Conservation (phyloP, 2,113 vertebrate genomes). For the Xiphophorus maculatus region DNA sequence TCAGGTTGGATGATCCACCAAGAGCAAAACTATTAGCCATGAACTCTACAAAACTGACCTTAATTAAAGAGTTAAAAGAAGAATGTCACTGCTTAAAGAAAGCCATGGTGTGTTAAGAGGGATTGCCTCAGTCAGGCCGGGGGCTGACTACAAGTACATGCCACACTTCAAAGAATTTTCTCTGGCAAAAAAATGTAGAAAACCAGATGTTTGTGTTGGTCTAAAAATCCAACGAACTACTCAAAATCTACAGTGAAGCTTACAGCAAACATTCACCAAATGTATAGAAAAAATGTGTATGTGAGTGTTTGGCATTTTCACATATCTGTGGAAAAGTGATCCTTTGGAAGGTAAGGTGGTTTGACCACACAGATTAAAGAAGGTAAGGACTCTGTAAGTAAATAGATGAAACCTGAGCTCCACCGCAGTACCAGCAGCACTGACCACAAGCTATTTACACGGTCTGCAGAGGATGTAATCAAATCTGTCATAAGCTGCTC, state of each 20-base stretch:
- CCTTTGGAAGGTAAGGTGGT: constrained; percentile 23
- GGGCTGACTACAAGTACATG: not conserved
- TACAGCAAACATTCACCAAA: not conserved
- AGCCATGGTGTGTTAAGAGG: not conserved
- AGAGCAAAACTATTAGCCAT: not conserved
- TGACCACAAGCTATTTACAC: constrained; percentile 45
- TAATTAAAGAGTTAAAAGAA: not conserved
- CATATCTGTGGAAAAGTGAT: constrained; percentile 19
- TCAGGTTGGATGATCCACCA: too few species aligned
- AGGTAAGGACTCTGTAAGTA: constrained; percentile 30
- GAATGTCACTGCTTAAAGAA: not conserved
- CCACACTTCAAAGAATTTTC: not conserved
- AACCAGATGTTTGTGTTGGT: not conserved
- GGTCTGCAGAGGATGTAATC: constrained; percentile 20
- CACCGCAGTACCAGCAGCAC: constrained; percentile 11
- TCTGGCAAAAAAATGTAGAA: too few species aligned
- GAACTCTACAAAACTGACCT: not conserved
- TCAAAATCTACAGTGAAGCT: not conserved
- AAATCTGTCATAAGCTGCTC: constrained; percentile 36
- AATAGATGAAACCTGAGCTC: constrained; percentile 46
- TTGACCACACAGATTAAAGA: constrained; percentile 23
- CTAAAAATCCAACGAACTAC: not conserved
- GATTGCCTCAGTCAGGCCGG: not conserved
- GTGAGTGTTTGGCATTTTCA: constrained; percentile 1
- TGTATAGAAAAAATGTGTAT: not conserved